phyloP scores from a whole-genome alignment of 1,140 invertebrate genomes.

The Micrasema minimum region DNA sequence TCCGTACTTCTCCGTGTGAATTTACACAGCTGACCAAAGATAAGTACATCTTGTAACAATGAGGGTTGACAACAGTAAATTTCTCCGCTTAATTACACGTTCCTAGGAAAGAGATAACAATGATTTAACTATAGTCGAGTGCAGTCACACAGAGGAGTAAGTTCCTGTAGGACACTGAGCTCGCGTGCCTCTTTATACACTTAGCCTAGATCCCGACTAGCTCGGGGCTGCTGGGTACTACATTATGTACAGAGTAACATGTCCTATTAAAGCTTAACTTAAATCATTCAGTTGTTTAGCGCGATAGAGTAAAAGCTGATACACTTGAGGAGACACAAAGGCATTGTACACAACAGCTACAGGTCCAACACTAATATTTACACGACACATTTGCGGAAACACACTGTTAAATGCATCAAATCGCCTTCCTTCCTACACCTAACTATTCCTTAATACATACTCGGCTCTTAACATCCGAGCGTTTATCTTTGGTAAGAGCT shows the following conservation, averaged over 20 bases:
- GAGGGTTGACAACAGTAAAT: constrained; percentile 47
- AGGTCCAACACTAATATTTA: constrained; percentile 8
- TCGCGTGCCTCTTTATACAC: constrained; percentile 42
- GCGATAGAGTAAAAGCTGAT: constrained; percentile 12
- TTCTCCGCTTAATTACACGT: constrained; percentile 45
- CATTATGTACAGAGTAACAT: constrained; percentile 13
- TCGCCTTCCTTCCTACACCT: constrained; percentile 20
- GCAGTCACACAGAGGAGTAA: constrained; percentile 54
- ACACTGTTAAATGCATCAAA: background rate
- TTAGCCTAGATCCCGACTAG: constrained; percentile 11
- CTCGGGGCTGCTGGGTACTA: background rate
- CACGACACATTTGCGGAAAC: constrained; percentile 9
- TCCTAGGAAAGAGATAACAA: constrained; percentile 54
- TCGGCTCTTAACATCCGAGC: constrained; percentile 23
- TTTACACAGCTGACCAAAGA: constrained; percentile 18
- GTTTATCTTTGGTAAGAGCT: constrained; percentile 34
- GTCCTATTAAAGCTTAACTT: constrained; percentile 22
- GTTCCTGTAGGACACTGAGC: constrained; percentile 54
- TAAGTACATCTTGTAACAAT: constrained; percentile 46
- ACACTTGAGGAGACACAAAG: constrained; percentile 12
- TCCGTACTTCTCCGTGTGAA: constrained; percentile 4
- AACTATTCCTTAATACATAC: constrained; percentile 22
- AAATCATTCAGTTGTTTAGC: constrained; percentile 29
- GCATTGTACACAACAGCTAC: constrained; percentile 25
- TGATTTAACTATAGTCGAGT: constrained; percentile 48